Evolutionary conservation across 2,113 vertebrate genomes (phyloP).

Genomic region (Xiphophorus maculatus): DNA sequence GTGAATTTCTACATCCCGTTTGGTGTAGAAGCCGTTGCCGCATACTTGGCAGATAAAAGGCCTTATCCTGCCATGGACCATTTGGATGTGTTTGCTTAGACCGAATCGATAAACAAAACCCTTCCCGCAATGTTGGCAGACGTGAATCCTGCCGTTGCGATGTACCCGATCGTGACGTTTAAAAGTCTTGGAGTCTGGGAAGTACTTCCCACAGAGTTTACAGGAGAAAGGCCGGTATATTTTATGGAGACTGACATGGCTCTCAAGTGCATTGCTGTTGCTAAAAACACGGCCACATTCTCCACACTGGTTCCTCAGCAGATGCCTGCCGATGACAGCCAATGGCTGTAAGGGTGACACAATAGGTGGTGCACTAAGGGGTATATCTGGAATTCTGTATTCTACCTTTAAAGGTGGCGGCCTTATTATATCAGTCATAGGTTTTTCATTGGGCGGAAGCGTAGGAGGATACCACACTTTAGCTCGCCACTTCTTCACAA

Average conservation of each 20-base stretch:
- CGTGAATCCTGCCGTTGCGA: conserved; percentile 71
- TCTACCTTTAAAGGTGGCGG: conserved; percentile 9
- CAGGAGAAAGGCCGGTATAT: conserved; percentile 69
- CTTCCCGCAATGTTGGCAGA: conserved; percentile 76
- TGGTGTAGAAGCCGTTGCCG: conserved; percentile 72
- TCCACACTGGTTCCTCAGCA: conserved; percentile 75
- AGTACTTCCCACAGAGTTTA: conserved; percentile 70
- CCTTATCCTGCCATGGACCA: conserved; percentile 72
- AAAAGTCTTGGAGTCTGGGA: conserved; percentile 69
- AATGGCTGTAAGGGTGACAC: conserved; percentile 66
- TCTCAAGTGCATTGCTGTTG: conserved; percentile 69
- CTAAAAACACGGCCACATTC: conserved; percentile 75
- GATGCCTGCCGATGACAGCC: conserved; percentile 54
- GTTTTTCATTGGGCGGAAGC: neutral
- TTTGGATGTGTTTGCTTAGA: conserved; percentile 73
- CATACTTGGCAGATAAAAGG: conserved; percentile 78
- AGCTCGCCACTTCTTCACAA: conserved; percentile 9
- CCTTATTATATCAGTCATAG: neutral
- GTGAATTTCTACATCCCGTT: conserved; percentile 77
- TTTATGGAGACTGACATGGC: conserved; percentile 73
- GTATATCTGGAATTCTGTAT: conserved; percentile 5
- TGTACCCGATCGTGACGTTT: conserved; percentile 75
- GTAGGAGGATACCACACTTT: conserved; percentile 56
- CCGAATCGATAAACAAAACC: conserved; percentile 77
- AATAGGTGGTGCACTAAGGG: conserved; percentile 20